A percentile compares a stretch with the other conserved stretches of the same genome.
phyloP scores from a whole-genome alignment of 2,113 vertebrate species.

The Morone saxatilis region DNA sequence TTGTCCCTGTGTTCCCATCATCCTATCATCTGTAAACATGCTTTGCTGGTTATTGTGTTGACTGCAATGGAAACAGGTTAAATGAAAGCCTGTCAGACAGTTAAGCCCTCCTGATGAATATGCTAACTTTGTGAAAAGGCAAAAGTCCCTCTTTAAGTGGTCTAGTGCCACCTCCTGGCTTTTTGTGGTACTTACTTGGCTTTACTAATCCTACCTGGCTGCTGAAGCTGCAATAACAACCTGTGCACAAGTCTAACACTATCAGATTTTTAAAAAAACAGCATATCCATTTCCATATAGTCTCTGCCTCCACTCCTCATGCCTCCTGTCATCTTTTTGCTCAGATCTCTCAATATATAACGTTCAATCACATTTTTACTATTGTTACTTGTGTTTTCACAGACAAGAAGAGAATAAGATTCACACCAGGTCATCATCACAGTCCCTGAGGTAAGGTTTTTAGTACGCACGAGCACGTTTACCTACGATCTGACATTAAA shows the following conservation, averaged over 20 bases:
- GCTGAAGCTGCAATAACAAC: conserved; percentile 53
- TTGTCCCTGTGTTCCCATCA: conserved; percentile 38
- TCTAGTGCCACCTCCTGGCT: conserved; percentile 30
- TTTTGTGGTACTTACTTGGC: conserved; percentile 42
- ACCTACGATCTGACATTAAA: not conserved
- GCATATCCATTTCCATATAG: conserved; percentile 41
- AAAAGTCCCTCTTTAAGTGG: not conserved
- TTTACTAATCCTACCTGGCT: conserved; percentile 64
- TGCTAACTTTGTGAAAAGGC: not conserved
- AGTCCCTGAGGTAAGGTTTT: conserved; percentile 75
- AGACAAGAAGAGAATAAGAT: conserved; percentile 87
- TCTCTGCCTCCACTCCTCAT: conserved; percentile 25
- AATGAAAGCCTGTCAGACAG: conserved; percentile 14
- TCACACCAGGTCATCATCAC: conserved; percentile 83
- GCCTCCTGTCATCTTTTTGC: conserved; percentile 7
- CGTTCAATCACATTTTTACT: conserved; percentile 29
- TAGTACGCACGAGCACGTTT: not conserved
- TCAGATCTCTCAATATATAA: not conserved
- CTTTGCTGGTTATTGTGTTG: conserved; percentile 62
- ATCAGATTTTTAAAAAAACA: not conserved
- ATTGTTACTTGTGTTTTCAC: conserved; percentile 57
- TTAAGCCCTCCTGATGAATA: conserved; percentile 13
- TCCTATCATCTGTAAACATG: conserved; percentile 32
- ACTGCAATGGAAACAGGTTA: conserved; percentile 38
- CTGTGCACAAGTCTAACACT: conserved; percentile 20